Evolutionary conservation across 1,140 invertebrate species (phyloP), one percentile per base, ranked within the genome.

Genomic region (Trichomalopsis sarcophagae): DNA sequence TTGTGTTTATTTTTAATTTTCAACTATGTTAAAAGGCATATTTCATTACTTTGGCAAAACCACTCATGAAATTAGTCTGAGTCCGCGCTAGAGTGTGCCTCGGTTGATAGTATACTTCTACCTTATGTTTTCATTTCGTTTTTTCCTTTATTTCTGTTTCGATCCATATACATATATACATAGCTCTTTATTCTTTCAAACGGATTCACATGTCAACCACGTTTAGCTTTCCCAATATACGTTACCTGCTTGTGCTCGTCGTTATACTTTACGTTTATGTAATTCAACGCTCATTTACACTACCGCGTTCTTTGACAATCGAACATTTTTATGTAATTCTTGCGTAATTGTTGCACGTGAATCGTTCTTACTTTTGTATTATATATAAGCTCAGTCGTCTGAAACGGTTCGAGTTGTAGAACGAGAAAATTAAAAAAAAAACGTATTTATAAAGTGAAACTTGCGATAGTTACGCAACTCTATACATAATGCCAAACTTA

Each of bases 331-430:
- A 44, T 84, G 36, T 27, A 50, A 76, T 76, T 76, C 40, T 80
- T 87, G 74, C 74, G 74, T 76, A 76, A 62, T 86, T 87, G 68
- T 86, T 81, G 47, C 77, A 77, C 68, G 62, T 71, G 7, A 30
- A n/a, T 71, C 30, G 23, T 30, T 14, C 0, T 30, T n/a, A 1
- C 30, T 7, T 71, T 27, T 5, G 2, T 27, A 27, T 71, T 30
- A 11, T 11, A 1, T 27, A 27, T 27, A 23, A 68, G 66, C 66
- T 14, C 13, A 17, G 10, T 13, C 47, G 13, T 2, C 47, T 14
- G 6, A 50, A 50, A 14, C 13, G 47, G 47, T 14, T 50, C 17
- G 21, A 62, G 6, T 44, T 44, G 10, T 44, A 10, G 40, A 44
- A 9, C 40, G 40, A 44, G 10, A 44, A 44, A 44, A 44, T 44